These are phyloP conservation scores for Pyrocephalus nanus DNA, from an alignment of 2,797 vertebrate genomes.

Conservation along the genomic window DNA sequence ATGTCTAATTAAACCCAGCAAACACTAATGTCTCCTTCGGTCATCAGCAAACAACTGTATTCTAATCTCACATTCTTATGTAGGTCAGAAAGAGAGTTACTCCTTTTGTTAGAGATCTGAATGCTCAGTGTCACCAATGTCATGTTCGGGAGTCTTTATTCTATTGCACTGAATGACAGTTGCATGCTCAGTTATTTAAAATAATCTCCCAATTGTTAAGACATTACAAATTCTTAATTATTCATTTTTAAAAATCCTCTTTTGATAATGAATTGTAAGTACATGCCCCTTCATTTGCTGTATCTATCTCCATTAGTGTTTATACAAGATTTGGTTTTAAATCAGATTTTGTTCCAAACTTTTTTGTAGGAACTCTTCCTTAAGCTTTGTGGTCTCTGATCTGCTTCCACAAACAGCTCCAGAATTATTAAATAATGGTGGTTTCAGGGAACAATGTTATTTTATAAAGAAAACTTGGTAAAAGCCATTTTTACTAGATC, in stretches of 20 bases:
- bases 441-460: background rate
- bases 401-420: background rate
- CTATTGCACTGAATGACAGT: background rate
- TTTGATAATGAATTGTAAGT: background rate
- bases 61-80: background rate
- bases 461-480: background rate
- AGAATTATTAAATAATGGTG: background rate
- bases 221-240: background rate
- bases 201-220: background rate
- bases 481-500: background rate
- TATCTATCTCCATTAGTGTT: background rate
- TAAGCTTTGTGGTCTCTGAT: background rate
- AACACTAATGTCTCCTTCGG: background rate
- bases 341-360: background rate
- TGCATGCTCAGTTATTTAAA: background rate
- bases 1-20: background rate
- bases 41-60: background rate
- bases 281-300: background rate
- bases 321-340: background rate
- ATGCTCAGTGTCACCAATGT: background rate
- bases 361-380: background rate
- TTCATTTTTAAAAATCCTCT: background rate
- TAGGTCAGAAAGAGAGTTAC: background rate
- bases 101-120: background rate
- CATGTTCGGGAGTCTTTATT: background rate